These are phyloP conservation scores for Aricia agestis DNA, from an alignment of 1,140 invertebrate genomes.

Conservation along the genomic window DNA sequence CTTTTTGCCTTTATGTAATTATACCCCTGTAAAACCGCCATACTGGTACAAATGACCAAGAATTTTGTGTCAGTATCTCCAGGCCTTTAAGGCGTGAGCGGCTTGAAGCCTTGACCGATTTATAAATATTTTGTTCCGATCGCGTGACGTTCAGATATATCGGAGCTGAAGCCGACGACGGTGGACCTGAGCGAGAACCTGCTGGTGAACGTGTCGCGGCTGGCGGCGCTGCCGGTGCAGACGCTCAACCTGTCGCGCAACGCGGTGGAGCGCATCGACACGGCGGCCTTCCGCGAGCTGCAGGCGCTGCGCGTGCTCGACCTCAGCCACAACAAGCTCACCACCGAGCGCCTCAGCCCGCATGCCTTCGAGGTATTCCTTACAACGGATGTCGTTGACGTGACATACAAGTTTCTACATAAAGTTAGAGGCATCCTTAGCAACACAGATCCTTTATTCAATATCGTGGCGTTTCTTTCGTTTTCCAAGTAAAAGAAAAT, in stretches of 20 bases:
- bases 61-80: too few species aligned
- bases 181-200: conserved; percentile 73
- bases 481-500: not conserved
- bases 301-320: conserved; percentile 79
- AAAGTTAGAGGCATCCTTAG: too few species aligned
- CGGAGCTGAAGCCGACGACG: conserved; percentile 56
- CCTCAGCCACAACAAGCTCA: conserved; percentile 82
- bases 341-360: conserved; percentile 75
- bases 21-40: too few species aligned
- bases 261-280: conserved; percentile 77
- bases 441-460: conserved; percentile 16
- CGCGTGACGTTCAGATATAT: conserved; percentile 36
- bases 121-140: too few species aligned
- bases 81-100: too few species aligned
- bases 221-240: conserved; percentile 53
- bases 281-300: conserved; percentile 79
- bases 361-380: conserved; percentile 81
- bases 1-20: too few species aligned
- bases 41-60: too few species aligned
- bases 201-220: conserved; percentile 51
- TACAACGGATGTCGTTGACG: too few species aligned
- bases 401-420: too few species aligned
- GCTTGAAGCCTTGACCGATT: too few species aligned
- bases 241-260: conserved; percentile 71
- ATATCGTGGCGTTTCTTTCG: not conserved